These are phyloP conservation scores for Ridgeia piscesae DNA, from an alignment of 1,140 invertebrate genomes.

Conservation along the genomic window DNA sequence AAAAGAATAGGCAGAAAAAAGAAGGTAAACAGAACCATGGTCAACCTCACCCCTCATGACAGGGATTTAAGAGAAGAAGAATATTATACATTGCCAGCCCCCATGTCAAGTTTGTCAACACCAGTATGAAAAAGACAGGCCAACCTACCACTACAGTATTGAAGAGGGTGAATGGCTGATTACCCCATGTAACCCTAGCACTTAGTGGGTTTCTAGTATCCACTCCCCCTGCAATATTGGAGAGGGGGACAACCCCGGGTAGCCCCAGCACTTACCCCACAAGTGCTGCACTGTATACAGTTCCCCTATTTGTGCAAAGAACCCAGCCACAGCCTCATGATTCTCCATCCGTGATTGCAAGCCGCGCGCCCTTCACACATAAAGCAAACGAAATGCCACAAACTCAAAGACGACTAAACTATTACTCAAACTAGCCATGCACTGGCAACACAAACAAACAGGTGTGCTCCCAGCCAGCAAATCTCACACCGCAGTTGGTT, in stretches of 20 bases:
- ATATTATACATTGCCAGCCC: too few species aligned
- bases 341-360: slow-evolving; percentile 87
- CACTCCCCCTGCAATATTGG: not conserved
- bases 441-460: not conserved
- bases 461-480: not conserved
- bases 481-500: not conserved
- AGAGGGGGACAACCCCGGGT: not conserved
- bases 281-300: slow-evolving; percentile 95
- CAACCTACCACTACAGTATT: too few species aligned
- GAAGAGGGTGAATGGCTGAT: too few species aligned
- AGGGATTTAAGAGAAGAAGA: too few species aligned
- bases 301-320: slow-evolving; percentile 91
- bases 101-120: too few species aligned
- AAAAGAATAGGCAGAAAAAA: too few species aligned
- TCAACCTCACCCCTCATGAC: too few species aligned
- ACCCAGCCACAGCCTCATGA: slow-evolving; percentile 86
- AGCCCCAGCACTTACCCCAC: slow-evolving; percentile 75
- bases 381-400: not conserved
- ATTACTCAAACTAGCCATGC: not conserved
- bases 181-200: too few species aligned
- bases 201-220: not conserved
- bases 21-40: too few species aligned
- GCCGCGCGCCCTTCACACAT: slow-evolving; percentile 73
- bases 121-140: too few species aligned
- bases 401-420: not conserved